phyloP scores from a whole-genome alignment of 2,797 vertebrate species.

The Dallia pectoralis region DNA sequence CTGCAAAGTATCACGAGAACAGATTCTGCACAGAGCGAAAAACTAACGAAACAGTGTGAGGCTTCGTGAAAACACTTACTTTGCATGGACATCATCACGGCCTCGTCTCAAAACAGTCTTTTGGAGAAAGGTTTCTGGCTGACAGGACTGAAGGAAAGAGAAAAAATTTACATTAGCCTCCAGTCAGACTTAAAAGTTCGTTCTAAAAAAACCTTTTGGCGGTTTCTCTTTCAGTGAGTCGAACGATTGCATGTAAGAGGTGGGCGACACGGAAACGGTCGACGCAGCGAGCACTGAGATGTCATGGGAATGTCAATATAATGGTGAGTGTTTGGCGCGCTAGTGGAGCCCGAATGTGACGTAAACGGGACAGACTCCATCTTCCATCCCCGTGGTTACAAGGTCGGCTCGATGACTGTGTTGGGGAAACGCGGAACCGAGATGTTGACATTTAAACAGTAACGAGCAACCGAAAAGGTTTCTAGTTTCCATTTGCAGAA shows the following conservation, averaged over 20 bases:
- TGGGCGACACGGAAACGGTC: neutral
- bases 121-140: slow-evolving; percentile 30
- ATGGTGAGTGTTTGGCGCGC: neutral
- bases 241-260: neutral
- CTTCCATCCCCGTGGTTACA: neutral
- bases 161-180: neutral
- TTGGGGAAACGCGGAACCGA: neutral
- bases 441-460: slow-evolving; percentile 1
- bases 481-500: neutral
- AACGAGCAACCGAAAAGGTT: slow-evolving; percentile 2
- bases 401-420: neutral
- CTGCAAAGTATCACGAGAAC: no score
- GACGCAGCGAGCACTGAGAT: neutral
- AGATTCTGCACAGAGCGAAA: no score
- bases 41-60: neutral
- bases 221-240: neutral
- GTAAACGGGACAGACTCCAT: neutral
- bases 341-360: neutral
- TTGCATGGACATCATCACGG: slow-evolving; percentile 71
- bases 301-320: neutral
- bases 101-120: slow-evolving; percentile 41
- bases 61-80: slow-evolving; percentile 59
- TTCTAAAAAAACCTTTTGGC: neutral
- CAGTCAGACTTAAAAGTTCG: neutral
- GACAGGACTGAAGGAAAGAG: slow-evolving; percentile 7